phyloP scores from a whole-genome alignment of 92 coral and sea anemone genomes.

The Porites lobata region DNA sequence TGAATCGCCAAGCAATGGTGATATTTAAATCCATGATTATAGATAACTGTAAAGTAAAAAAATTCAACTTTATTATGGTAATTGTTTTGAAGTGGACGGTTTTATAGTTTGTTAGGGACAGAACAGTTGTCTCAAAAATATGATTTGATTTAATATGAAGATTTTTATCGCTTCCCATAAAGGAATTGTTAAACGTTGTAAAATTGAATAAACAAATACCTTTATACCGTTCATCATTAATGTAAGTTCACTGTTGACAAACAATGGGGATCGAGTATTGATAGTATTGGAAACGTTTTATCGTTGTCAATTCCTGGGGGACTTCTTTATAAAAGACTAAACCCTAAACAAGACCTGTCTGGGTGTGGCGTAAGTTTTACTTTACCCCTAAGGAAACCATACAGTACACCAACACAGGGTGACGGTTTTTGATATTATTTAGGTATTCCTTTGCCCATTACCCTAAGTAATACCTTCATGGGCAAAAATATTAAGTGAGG shows the following conservation, averaged over 20 bases:
- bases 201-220: constrained; percentile 11
- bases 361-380: no score
- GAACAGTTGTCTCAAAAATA: not conserved
- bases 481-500: no score
- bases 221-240: not conserved
- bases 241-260: not conserved
- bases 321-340: no score
- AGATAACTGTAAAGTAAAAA: not conserved
- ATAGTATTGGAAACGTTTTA: no score
- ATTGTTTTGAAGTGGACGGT: not conserved
- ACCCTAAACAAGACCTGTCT: no score
- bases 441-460: no score
- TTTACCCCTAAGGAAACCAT: no score
- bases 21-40: constrained; percentile 12
- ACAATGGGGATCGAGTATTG: no score
- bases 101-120: constrained; percentile 9
- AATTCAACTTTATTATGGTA: not conserved
- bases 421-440: no score
- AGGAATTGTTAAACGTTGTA: not conserved
- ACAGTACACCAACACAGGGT: no score
- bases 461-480: no score
- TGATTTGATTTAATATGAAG: not conserved
- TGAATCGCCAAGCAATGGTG: not conserved
- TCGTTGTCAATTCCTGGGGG: no score
- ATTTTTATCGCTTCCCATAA: not conserved